Evolutionary conservation across 2,888 invertebrate genomes (phyloP), one percentile per base, ranked within the genome.

Genomic region (Anaspis maculata): DNA sequence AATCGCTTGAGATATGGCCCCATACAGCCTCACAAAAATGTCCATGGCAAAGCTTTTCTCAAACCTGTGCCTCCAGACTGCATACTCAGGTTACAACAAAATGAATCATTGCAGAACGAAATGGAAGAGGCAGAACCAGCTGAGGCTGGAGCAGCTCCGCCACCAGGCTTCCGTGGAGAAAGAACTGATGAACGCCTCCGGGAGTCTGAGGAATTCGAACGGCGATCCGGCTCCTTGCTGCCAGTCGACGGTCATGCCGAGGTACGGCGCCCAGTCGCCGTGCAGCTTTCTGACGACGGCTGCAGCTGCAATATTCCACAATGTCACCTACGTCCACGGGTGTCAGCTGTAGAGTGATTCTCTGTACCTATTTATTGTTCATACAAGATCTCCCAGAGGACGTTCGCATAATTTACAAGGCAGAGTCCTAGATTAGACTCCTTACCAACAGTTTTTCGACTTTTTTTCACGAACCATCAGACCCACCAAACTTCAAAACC

Each of bases 101-200:
- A n/a, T n/a, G 26, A 5, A 6, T 26, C 7, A 24, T 57, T 60
- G 12, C 54, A 87, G 87, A 61, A 88, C 87, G 34, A 87, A 87
- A 68, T 88, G 87, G 87, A 88, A 88, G 66, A 75, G 87, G 0
- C 87, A 88, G 59, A 91, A 90, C 62, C 91, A 91, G 54, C 69
- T 90, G 26, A 76, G 89, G 0, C 57, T 89, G 33, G 89, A 90
- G 56, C 89, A 90, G 57, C 65, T 90, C 4, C 78, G 90, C 0
- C 87, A 89, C 56, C 87, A 89, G 57, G 85, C 87, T 14, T 78
- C 79, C 7, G 74, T 78, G 27, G 83, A 83, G 53, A 85, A 85
- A 57, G 79, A 80, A 48, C 57, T 74, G 11, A 61, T 77, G 32
- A 56, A 55, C 25, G 48, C 54, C 7, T n/a, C n/a, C n/a, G 51